Evolutionary conservation across 2,797 vertebrate genomes (phyloP).

Genomic region (Premnoplex brunnescens): DNA sequence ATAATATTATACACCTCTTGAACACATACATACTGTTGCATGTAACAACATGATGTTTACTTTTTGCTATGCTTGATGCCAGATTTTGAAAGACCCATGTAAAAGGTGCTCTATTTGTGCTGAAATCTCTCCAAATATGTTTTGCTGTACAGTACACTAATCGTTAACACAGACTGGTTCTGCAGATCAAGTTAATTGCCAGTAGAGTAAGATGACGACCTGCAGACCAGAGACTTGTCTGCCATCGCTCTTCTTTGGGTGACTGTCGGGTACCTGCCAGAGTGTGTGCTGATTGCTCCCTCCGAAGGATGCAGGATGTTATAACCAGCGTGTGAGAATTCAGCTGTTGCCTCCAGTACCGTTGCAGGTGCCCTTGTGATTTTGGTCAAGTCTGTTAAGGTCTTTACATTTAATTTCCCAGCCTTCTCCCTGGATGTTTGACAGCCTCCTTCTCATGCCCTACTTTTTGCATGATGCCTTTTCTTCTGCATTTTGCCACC

Average conservation of each 20-base stretch:
- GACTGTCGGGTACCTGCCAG: rapidly evolving
- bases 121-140: background rate
- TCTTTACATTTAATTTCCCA: background rate
- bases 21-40: rapidly evolving
- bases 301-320: background rate
- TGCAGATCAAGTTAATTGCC: background rate
- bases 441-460: rapidly evolving
- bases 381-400: background rate
- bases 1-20: background rate
- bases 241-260: rapidly evolving
- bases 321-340: background rate
- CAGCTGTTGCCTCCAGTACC: background rate
- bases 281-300: rapidly evolving
- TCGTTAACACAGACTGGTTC: background rate
- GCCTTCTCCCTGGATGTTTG: background rate
- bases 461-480: rapidly evolving
- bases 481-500: background rate
- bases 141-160: background rate
- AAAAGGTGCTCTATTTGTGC: background rate
- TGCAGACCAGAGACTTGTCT: background rate
- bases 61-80: background rate
- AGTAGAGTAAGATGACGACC: background rate
- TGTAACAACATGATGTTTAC: rapidly evolving
- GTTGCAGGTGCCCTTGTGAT: background rate
- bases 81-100: background rate